Evolutionary conservation across 2,113 vertebrate genomes (phyloP).

Genomic region (Podarcis raffonei): DNA sequence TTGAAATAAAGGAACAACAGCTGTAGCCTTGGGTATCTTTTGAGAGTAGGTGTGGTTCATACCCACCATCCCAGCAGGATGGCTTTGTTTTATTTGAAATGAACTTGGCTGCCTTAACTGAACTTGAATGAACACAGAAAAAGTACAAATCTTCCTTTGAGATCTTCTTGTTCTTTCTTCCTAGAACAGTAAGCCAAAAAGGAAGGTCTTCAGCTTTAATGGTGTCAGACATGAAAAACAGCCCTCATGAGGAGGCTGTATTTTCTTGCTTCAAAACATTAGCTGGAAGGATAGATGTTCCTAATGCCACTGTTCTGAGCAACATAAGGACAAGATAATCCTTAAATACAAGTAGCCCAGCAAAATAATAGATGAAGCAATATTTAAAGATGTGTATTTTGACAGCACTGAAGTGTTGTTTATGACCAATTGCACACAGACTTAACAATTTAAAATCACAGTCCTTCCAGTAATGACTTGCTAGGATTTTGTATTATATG

Average conservation of each 20-base stretch:
- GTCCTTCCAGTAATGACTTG: neutral
- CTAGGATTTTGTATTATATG: neutral
- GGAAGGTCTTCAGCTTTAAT: constrained; percentile 11
- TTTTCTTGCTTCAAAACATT: neutral
- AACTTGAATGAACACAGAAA: constrained; percentile 31
- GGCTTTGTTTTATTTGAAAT: constrained; percentile 26
- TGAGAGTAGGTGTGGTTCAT: constrained; percentile 51
- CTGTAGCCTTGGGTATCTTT: constrained; percentile 40
- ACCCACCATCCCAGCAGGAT: constrained; percentile 33
- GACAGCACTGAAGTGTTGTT: neutral
- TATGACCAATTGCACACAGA: neutral
- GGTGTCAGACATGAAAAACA: constrained; percentile 18
- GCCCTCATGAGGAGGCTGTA: neutral
- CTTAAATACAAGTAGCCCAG: neutral
- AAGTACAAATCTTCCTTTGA: constrained; percentile 47
- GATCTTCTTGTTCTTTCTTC: constrained; percentile 47
- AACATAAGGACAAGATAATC: neutral
- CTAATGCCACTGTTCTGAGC: neutral
- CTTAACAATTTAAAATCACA: neutral
- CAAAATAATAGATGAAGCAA: neutral
- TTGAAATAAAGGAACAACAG: constrained; percentile 52
- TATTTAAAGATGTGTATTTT: neutral
- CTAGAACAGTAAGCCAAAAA: constrained; percentile 26
- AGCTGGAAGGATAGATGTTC: neutral
- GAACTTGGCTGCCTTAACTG: constrained; percentile 39